A percentile compares a stretch with the other conserved stretches of the same genome.
phyloP scores from a whole-genome alignment of 2,113 vertebrate genomes.

The Mohoua ochrocephala region DNA sequence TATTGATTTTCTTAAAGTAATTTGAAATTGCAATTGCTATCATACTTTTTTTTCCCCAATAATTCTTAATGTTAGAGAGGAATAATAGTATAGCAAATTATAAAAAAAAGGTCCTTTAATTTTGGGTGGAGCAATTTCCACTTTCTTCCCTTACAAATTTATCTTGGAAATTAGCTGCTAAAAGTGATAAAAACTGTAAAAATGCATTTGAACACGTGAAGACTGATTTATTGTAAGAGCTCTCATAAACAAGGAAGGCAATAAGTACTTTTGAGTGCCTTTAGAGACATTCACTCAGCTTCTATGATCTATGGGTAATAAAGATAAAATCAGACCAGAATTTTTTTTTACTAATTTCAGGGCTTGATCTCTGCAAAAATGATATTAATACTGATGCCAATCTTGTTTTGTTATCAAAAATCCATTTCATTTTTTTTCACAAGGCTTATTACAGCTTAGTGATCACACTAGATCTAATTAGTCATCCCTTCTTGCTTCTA shows the following conservation, averaged over 20 bases:
- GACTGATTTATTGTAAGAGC: not conserved
- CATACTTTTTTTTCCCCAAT: not conserved
- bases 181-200: not conserved
- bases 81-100: conserved; percentile 20
- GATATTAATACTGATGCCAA: not conserved
- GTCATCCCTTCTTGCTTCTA: not conserved
- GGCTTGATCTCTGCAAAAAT: not conserved
- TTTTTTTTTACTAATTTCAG: not conserved
- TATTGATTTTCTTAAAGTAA: not conserved
- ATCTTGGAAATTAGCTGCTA: not conserved
- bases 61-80: conserved; percentile 21
- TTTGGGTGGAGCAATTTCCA: not conserved
- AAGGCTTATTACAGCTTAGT: not conserved
- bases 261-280: not conserved
- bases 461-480: not conserved
- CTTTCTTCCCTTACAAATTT: not conserved
- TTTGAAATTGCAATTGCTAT: not conserved
- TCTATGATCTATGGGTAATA: not conserved
- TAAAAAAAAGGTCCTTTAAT: conserved; percentile 10
- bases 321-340: not conserved
- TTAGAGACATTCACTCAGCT: not conserved
- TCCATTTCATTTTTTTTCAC: not conserved
- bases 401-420: not conserved
- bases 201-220: not conserved
- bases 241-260: not conserved